A percentile compares a stretch with the other conserved stretches of the same genome.
These are phyloP conservation scores for Periophthalmus modestus DNA, from an alignment of 2,113 vertebrate species.

Conservation along the genomic window DNA sequence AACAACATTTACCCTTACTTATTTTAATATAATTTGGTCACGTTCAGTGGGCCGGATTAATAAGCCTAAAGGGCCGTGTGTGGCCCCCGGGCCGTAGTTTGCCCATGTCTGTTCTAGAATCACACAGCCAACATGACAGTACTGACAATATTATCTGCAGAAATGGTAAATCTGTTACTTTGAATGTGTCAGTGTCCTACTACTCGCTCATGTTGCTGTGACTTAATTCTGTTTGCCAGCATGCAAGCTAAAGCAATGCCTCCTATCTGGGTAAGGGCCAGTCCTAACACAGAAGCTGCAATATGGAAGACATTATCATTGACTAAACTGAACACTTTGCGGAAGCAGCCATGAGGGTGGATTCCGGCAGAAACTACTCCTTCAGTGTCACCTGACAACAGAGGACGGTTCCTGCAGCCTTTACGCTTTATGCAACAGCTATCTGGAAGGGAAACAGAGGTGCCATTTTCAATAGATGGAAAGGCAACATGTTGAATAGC, in stretches of 20 bases:
- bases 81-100: too few relatives aligned
- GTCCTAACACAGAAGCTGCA: slow-evolving; percentile 80
- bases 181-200: slow-evolving; percentile 43
- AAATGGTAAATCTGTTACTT: neutral
- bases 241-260: slow-evolving; percentile 83
- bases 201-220: slow-evolving; percentile 58
- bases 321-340: slow-evolving; percentile 81
- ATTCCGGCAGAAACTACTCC: slow-evolving; percentile 57
- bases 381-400: slow-evolving; percentile 56
- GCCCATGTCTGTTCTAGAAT: neutral
- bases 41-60: too few relatives aligned
- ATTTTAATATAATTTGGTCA: too few relatives aligned
- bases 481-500: slow-evolving; percentile 66
- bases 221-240: slow-evolving; percentile 77
- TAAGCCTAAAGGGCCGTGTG: too few relatives aligned
- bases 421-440: slow-evolving; percentile 83
- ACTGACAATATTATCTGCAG: neutral
- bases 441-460: slow-evolving; percentile 78
- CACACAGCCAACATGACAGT: neutral
- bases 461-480: slow-evolving; percentile 57
- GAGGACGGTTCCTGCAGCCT: slow-evolving; percentile 78
- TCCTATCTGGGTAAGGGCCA: slow-evolving; percentile 80
- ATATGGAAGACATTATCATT: slow-evolving; percentile 84
- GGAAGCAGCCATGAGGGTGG: slow-evolving; percentile 82
- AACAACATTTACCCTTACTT: too few relatives aligned